A percentile compares a stretch with the other conserved stretches of the same genome.
Evolutionary conservation across 2,113 vertebrate species (phyloP).

Genomic region (Seriola dumerili): DNA sequence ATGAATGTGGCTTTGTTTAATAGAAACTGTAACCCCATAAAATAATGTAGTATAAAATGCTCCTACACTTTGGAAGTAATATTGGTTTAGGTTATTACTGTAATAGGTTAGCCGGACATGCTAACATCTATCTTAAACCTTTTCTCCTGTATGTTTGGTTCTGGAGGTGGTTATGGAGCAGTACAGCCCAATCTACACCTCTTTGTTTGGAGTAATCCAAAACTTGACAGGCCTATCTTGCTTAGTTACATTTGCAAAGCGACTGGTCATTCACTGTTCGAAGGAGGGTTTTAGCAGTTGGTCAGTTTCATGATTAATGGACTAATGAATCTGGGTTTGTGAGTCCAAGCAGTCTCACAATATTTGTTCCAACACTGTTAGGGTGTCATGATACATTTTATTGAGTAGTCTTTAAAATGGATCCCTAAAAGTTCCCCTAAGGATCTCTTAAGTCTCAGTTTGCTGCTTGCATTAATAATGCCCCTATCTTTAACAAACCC

Average conservation of each 20-base stretch:
- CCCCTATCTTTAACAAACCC: conserved; percentile 27
- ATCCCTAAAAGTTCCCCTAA: conserved; percentile 40
- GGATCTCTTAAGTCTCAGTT: conserved; percentile 53
- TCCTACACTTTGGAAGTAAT: not conserved
- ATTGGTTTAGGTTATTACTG: not conserved
- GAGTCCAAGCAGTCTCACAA: conserved; percentile 36
- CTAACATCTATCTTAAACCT: not conserved
- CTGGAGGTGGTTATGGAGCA: not conserved
- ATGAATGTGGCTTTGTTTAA: not conserved
- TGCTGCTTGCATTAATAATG: conserved; percentile 27
- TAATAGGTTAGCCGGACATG: not conserved
- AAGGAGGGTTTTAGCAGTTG: not conserved
- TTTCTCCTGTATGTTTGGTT: not conserved
- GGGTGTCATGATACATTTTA: conserved; percentile 58
- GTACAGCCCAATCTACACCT: not conserved
- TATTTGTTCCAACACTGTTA: conserved; percentile 32
- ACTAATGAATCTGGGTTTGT: conserved; percentile 42
- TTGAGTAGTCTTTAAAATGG: conserved; percentile 36
- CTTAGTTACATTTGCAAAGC: not conserved
- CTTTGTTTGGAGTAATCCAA: not conserved
- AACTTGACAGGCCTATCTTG: not conserved
- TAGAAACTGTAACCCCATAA: not conserved
- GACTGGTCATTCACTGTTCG: not conserved
- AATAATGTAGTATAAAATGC: not conserved
- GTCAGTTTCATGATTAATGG: conserved; percentile 42